phyloP scores from a whole-genome alignment of 2,888 invertebrate species.

The Drosophila nr. fundita region DNA sequence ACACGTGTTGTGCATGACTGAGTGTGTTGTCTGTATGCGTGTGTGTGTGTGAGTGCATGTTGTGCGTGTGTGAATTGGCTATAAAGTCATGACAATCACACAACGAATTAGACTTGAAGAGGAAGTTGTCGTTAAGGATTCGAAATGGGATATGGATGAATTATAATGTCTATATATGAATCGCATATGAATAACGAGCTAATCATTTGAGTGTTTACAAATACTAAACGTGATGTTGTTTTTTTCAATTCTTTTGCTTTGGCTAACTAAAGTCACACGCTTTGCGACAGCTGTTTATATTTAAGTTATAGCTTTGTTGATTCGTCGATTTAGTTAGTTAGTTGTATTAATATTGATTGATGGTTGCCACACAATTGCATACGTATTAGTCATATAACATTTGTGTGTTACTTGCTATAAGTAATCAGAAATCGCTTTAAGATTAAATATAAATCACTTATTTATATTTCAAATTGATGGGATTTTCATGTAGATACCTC shows the following conservation, averaged over 20 bases:
- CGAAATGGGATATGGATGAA: conserved; percentile 48
- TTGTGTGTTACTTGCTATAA: not conserved
- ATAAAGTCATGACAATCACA: conserved; percentile 70
- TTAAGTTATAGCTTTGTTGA: not conserved
- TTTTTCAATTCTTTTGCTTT: not conserved
- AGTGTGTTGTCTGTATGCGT: conserved; percentile 30
- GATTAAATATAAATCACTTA: not conserved
- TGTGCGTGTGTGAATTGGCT: conserved; percentile 59
- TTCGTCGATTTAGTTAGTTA: not conserved
- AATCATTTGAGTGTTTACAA: conserved; percentile 19
- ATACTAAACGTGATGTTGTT: conserved; percentile 13
- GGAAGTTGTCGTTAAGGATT: conserved; percentile 76
- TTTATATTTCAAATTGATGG: not conserved
- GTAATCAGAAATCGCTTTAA: not conserved
- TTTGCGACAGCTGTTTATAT: conserved; percentile 11
- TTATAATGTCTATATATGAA: conserved; percentile 31
- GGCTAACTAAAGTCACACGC: conserved; percentile 8
- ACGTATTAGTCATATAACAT: not conserved
- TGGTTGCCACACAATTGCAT: not conserved
- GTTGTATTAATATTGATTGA: not conserved
- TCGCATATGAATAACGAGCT: conserved; percentile 37
- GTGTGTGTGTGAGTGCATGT: conserved; percentile 25
- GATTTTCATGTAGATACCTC: not conserved
- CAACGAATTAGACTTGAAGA: conserved; percentile 64
- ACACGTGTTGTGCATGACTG: conserved; percentile 65